phyloP scores from a whole-genome alignment of 2,888 invertebrate genomes.

The Helobdella robusta region DNA sequence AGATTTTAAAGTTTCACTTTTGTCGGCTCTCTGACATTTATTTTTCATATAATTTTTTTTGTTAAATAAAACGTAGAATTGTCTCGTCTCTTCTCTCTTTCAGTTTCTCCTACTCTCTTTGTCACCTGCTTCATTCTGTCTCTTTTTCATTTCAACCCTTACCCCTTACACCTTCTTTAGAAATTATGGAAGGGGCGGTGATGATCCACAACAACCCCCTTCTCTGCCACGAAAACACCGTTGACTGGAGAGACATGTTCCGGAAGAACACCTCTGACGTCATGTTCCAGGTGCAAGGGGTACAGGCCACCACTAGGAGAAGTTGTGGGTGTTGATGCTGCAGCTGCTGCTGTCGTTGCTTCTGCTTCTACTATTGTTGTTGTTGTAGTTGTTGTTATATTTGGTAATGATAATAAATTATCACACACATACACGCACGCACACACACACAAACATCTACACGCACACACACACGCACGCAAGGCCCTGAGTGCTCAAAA shows the following conservation, averaged over 20 bases:
- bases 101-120: too few species aligned
- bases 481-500: not conserved
- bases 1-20: too few species aligned
- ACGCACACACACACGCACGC: not conserved
- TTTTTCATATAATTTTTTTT: not conserved
- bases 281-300: too few species aligned
- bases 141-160: not conserved
- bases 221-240: slow-evolving; percentile 21
- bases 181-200: slow-evolving; percentile 11
- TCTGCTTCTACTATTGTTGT: too few species aligned
- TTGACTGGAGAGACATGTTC: slow-evolving; percentile 24
- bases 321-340: too few species aligned
- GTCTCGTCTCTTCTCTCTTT: too few species aligned
- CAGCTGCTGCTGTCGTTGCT: too few species aligned
- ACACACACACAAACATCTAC: not conserved
- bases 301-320: too few species aligned
- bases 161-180: not conserved
- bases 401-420: too few species aligned
- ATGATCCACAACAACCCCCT: slow-evolving; percentile 12
- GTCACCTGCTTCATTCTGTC: not conserved
- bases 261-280: not conserved
- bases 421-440: not conserved
- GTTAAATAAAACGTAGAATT: not conserved
- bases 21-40: not conserved
- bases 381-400: too few species aligned